Conservation (phyloP, 2,797 vertebrate species). For the Eospalax fontanierii region DNA sequence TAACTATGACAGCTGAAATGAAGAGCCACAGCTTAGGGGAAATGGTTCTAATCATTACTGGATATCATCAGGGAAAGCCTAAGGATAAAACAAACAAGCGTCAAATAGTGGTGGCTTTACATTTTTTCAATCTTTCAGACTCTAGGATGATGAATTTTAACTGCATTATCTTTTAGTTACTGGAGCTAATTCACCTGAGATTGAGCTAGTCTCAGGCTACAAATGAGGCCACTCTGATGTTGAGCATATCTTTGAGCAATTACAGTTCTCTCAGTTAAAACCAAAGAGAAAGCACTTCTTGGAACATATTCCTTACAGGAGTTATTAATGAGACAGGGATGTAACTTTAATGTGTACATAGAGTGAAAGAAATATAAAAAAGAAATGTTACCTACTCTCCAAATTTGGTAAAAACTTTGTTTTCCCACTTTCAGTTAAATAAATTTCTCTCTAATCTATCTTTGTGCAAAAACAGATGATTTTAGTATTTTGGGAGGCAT, state of each 20-base stretch:
- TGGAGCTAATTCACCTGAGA: slow-evolving; percentile 26
- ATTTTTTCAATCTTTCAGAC: slow-evolving; percentile 38
- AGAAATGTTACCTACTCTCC: slow-evolving; percentile 26
- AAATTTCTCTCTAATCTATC: slow-evolving; percentile 21
- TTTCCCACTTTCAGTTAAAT: neutral
- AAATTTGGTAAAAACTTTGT: neutral
- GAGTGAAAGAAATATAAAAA: slow-evolving; percentile 13
- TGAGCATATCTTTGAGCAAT: slow-evolving; percentile 28
- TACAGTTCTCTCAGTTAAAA: slow-evolving; percentile 36
- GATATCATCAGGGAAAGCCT: slow-evolving; percentile 58
- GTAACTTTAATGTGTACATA: neutral
- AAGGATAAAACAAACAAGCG: slow-evolving; percentile 36
- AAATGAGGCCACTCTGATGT: slow-evolving; percentile 11
- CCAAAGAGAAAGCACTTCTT: neutral
- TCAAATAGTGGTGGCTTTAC: neutral
- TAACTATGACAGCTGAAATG: slow-evolving; percentile 35
- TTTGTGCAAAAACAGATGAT: slow-evolving; percentile 23
- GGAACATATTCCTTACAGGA: neutral
- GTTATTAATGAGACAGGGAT: neutral
- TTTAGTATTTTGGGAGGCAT: neutral
- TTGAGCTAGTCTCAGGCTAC: slow-evolving; percentile 11
- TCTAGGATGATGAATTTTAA: slow-evolving; percentile 48
- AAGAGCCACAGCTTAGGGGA: slow-evolving; percentile 24
- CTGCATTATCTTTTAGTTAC: slow-evolving; percentile 20
- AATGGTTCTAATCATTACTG: slow-evolving; percentile 49